Percentiles rank a stretch among this genome's conserved stretches.
Conservation (phyloP, 1,140 invertebrate species). For the Sarcophaga bullata region DNA sequence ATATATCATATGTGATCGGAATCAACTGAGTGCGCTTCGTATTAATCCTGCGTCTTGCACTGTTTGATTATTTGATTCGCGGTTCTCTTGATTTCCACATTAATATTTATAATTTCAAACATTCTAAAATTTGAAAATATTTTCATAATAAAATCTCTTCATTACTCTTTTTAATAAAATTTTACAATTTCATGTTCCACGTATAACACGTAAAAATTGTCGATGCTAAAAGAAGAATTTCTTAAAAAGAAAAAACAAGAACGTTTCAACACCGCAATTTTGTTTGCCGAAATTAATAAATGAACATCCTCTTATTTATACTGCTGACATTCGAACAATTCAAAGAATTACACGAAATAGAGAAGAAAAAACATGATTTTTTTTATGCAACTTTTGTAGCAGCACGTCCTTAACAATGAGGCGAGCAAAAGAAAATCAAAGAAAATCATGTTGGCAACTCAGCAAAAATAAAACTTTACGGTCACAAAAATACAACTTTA, state of each 20-base stretch:
- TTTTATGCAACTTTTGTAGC: not conserved
- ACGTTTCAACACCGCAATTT: not conserved
- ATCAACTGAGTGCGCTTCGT: too few species aligned
- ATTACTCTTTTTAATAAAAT: not conserved
- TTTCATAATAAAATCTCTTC: not conserved
- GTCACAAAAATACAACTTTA: not conserved
- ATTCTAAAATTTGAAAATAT: not conserved
- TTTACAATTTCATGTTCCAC: not conserved
- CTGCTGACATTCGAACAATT: not conserved
- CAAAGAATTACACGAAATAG: not conserved
- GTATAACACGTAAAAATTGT: not conserved
- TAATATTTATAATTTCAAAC: too few species aligned
- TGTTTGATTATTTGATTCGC: too few species aligned
- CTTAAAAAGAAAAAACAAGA: not conserved
- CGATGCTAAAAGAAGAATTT: not conserved
- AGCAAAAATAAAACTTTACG: not conserved
- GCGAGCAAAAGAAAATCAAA: not conserved
- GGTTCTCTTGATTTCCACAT: too few species aligned
- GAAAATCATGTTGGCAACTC: constrained; percentile 14
- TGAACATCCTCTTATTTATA: not conserved
- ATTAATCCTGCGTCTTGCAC: too few species aligned
- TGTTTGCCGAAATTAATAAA: constrained; percentile 9
- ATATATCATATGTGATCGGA: too few species aligned
- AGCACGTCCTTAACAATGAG: not conserved
- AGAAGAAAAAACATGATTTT: not conserved